Conservation (phyloP, 2,113 vertebrate species). For the Naja naja region DNA sequence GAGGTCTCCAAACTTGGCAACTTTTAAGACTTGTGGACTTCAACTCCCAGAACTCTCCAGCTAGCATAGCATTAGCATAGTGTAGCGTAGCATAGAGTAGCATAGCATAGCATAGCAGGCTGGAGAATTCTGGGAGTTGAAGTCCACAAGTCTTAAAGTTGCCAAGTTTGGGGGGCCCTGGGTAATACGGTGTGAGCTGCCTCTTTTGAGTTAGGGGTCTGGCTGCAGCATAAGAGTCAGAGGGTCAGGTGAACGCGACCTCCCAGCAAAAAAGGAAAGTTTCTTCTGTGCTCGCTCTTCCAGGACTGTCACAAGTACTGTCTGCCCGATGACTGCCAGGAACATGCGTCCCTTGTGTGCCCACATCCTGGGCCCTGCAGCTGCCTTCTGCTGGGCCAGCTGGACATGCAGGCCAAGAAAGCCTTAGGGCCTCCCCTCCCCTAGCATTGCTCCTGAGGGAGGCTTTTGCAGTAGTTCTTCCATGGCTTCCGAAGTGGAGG, state of each 20-base stretch:
- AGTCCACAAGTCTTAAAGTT: too few relatives aligned
- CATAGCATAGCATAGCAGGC: too few relatives aligned
- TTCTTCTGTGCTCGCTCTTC: not conserved
- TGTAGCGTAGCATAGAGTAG: too few relatives aligned
- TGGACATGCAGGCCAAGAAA: not conserved
- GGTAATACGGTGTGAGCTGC: not conserved
- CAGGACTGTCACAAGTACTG: not conserved
- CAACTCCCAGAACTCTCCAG: too few relatives aligned
- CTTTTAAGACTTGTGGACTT: too few relatives aligned
- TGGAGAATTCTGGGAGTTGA: too few relatives aligned
- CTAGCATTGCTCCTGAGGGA: not conserved
- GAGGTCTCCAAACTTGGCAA: too few relatives aligned
- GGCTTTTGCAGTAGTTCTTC: not conserved
- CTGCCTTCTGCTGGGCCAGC: not conserved
- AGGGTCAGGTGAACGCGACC: not conserved
- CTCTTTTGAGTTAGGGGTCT: not conserved
- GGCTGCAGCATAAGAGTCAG: not conserved
- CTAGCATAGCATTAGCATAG: too few relatives aligned
- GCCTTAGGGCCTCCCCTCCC: not conserved
- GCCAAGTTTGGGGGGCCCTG: too few relatives aligned
- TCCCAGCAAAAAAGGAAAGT: not conserved
- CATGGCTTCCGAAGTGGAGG: not conserved
- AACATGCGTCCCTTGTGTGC: rapidly evolving
- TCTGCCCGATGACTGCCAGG: not conserved
- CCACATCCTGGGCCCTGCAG: not conserved